phyloP scores from a whole-genome alignment of 2,797 vertebrate species.

The Mionectes olivaceus region DNA sequence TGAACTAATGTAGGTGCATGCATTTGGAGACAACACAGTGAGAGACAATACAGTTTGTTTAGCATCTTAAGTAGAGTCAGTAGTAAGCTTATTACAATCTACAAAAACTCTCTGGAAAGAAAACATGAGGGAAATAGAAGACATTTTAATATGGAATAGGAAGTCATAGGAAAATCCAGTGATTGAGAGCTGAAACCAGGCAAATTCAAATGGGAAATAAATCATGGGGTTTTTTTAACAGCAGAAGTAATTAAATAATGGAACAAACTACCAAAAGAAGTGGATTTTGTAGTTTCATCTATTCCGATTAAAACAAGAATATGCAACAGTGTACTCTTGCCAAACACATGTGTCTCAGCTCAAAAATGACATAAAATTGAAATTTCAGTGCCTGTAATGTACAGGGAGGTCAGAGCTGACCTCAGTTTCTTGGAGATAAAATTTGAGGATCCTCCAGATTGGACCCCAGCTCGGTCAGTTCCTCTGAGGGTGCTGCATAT shows the following conservation, averaged over 20 bases:
- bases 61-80: neutral
- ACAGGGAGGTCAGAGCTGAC: neutral
- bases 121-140: neutral
- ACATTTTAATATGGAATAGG: neutral
- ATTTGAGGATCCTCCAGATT: neutral
- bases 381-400: neutral
- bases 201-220: conserved; percentile 13
- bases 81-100: neutral
- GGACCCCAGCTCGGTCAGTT: neutral
- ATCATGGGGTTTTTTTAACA: neutral
- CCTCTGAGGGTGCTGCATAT: neutral
- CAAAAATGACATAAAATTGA: neutral
- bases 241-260: neutral
- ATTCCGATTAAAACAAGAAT: neutral
- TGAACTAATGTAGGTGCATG: neutral
- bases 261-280: neutral
- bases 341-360: accelerated
- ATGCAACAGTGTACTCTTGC: neutral
- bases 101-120: neutral
- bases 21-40: neutral
- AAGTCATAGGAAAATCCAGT: neutral
- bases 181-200: neutral
- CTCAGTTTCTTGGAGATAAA: neutral
- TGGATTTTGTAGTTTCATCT: neutral
- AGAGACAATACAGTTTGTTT: neutral